Percentiles rank a stretch among this genome's conserved stretches.
phyloP scores from a whole-genome alignment of 2,888 invertebrate genomes.

The Zaprionus lineosus region DNA sequence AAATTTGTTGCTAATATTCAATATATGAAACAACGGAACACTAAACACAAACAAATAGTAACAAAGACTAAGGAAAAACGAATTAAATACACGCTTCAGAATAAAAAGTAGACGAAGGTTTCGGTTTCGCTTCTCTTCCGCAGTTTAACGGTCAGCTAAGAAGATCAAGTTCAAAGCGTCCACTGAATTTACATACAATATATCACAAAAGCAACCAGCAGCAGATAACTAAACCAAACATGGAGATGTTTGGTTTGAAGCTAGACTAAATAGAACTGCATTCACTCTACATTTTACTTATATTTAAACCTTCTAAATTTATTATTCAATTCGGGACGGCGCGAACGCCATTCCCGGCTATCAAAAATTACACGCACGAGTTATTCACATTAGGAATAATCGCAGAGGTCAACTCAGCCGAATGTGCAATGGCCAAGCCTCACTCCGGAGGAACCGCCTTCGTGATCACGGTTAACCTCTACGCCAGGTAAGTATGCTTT shows the following conservation, averaged over 20 bases:
- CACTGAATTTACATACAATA: too few species aligned
- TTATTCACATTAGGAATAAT: constrained; percentile 76
- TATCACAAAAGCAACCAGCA: too few species aligned
- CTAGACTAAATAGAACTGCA: too few species aligned
- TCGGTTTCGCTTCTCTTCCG: too few species aligned
- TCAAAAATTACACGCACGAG: constrained; percentile 74
- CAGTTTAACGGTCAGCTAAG: constrained; percentile 27
- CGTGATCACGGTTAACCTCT: constrained; percentile 73
- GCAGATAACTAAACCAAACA: too few species aligned
- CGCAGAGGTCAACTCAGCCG: constrained; percentile 74
- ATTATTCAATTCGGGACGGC: constrained; percentile 62
- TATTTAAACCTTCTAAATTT: constrained; percentile 16
- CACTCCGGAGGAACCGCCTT: constrained; percentile 73
- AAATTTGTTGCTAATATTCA: constrained; percentile 59
- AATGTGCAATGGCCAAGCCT: constrained; percentile 70
- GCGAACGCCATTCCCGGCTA: constrained; percentile 74
- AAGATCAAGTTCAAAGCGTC: constrained; percentile 72
- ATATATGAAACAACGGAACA: constrained; percentile 65
- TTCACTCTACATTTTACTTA: too few species aligned
- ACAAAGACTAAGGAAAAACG: constrained; percentile 22
- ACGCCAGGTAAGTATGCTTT: constrained; percentile 72
- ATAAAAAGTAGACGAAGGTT: constrained; percentile 28
- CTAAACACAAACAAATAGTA: constrained; percentile 38
- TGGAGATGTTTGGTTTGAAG: too few species aligned
- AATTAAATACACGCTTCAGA: constrained; percentile 36